A percentile compares a stretch with the other conserved stretches of the same genome.
phyloP scores from a whole-genome alignment of 2,797 vertebrate genomes.

The Telmatherina bonti region DNA sequence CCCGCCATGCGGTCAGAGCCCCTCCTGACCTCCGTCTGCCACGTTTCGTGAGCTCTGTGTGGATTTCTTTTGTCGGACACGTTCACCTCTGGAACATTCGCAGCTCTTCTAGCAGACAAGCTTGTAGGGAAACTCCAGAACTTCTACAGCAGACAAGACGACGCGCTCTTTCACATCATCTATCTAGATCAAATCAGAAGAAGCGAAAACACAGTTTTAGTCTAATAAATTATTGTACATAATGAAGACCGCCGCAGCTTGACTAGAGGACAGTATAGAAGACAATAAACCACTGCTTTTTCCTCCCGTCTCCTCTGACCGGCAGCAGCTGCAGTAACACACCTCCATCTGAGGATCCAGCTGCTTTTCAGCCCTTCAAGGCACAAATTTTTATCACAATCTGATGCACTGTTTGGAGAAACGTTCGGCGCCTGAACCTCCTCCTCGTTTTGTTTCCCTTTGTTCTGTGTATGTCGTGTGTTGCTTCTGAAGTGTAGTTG shows the following conservation, averaged over 20 bases:
- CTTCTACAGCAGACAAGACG: slow-evolving; percentile 38
- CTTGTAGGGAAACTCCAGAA: slow-evolving; percentile 56
- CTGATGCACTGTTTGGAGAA: slow-evolving; percentile 9
- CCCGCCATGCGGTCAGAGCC: slow-evolving; percentile 31
- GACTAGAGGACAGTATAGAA: slow-evolving; percentile 83
- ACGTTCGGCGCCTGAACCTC: neutral
- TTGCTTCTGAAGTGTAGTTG: slow-evolving; percentile 54
- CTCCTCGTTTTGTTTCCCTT: slow-evolving; percentile 4
- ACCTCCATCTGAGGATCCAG: slow-evolving; percentile 23
- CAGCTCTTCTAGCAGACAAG: slow-evolving; percentile 61
- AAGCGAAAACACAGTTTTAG: slow-evolving; percentile 82
- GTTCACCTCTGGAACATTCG: slow-evolving; percentile 49
- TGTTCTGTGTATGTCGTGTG: slow-evolving; percentile 42
- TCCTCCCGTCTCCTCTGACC: slow-evolving; percentile 13
- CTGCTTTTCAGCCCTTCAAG: slow-evolving; percentile 35
- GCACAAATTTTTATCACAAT: slow-evolving; percentile 20
- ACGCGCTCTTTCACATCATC: slow-evolving; percentile 28
- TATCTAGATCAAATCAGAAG: slow-evolving; percentile 61
- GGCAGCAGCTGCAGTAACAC: slow-evolving; percentile 18
- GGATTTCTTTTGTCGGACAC: slow-evolving; percentile 23
- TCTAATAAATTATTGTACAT: slow-evolving; percentile 95
- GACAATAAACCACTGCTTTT: slow-evolving; percentile 66
- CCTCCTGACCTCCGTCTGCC: slow-evolving; percentile 15
- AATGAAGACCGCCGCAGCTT: slow-evolving; percentile 77
- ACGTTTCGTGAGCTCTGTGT: slow-evolving; percentile 66